Percentiles rank a stretch among this genome's conserved stretches.
Evolutionary conservation across 2,888 invertebrate genomes (phyloP).

Genomic region (Tillus elongatus): DNA sequence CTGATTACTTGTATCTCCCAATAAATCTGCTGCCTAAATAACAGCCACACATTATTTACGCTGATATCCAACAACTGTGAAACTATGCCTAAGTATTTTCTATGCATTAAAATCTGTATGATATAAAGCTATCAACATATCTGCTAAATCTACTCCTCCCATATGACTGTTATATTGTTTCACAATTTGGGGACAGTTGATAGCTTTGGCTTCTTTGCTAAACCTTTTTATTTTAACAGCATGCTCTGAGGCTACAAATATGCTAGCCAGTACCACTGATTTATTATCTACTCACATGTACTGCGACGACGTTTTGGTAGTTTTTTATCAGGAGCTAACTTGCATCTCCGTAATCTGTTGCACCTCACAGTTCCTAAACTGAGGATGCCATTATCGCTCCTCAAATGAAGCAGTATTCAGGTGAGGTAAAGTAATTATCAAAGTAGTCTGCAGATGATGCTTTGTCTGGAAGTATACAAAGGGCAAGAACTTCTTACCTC

Average conservation of each 20-base stretch:
- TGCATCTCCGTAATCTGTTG: background rate
- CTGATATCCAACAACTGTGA: conserved; percentile 8
- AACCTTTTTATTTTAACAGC: background rate
- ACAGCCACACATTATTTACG: conserved; percentile 11
- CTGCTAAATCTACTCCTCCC: conserved; percentile 19
- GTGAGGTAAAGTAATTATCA: background rate
- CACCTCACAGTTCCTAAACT: background rate
- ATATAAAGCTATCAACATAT: conserved; percentile 14
- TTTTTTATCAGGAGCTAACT: background rate
- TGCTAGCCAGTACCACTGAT: conserved; percentile 19
- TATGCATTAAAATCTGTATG: background rate
- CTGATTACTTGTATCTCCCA: background rate
- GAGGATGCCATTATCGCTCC: no score
- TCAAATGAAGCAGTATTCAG: no score
- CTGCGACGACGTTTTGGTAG: conserved; percentile 14
- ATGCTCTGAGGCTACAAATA: background rate
- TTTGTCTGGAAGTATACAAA: background rate
- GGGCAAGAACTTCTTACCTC: background rate
- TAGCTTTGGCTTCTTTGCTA: conserved; percentile 9
- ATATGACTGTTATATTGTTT: conserved; percentile 23
- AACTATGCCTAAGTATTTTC: conserved; percentile 10
- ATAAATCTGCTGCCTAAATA: conserved; percentile 5
- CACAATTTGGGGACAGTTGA: conserved; percentile 16
- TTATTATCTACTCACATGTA: conserved; percentile 18
- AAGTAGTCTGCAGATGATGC: background rate